Evolutionary conservation across 2,888 invertebrate genomes (phyloP), one percentile per base, ranked within the genome.

Genomic region (Meghimatium bilineatum): DNA sequence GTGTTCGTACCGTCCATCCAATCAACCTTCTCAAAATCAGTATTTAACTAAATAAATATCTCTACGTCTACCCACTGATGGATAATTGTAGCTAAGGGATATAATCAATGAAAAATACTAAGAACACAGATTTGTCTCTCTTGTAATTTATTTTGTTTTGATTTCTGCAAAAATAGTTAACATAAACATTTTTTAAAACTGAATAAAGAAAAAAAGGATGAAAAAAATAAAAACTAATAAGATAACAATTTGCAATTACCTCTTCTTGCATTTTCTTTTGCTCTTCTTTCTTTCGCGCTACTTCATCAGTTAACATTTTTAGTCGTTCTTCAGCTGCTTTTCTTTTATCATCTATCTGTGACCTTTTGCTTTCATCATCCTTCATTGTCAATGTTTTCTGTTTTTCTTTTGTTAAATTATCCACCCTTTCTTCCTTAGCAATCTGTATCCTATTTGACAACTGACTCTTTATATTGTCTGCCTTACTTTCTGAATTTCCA

Each of bases 281-380:
- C 56, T 69, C 80, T 34, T 77, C 79, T 52, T 82, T 79, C 44
- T n/a, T 52, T 26, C 34, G 63, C 5, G 71, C 67, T 12, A 29
- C 80, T 66, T 63, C 77, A 34, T 85, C 80, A 29, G 71, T 72
- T 56, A 72, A 76, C 32, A 29, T 17, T 32, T 63, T 80, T 26
- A 80, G 23, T 44, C 75, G 29, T 38, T 80, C 80, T 52, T 84
- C 84, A 29, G 83, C 83, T 32, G 83, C 83, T 60, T 29, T 77
- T 17, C 38, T 78, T 71, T 83, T 83, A n/a, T 83, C 78, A 5
- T 78, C 78, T n/a, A 29, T 52, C 49, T 67, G 36, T 38, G 71
- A 71, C 29, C 38, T 67, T 44, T 60, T 77, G 23, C 29, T 69
- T 29, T 83, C 83, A 34, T 78, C 71, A 29, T 78, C 78, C 29